Percentiles rank a stretch among this genome's conserved stretches.
phyloP scores from a whole-genome alignment of 2,113 vertebrate species.

The Lamprologus lemairii region DNA sequence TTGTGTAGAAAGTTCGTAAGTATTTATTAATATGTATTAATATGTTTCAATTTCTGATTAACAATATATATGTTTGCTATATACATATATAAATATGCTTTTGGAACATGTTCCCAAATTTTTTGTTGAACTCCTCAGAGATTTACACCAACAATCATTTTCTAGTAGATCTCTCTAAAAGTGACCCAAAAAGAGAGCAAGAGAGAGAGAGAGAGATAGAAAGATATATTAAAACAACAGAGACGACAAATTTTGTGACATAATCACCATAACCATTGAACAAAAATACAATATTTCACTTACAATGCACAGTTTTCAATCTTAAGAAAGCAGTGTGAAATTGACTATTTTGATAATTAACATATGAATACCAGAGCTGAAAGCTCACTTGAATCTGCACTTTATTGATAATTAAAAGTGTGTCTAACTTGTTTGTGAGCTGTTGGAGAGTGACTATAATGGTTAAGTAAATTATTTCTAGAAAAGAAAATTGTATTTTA shows the following conservation, averaged over 20 bases:
- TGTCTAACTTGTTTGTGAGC: neutral
- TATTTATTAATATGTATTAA: conserved; percentile 80
- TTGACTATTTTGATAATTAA: neutral
- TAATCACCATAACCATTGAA: neutral
- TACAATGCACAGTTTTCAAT: neutral
- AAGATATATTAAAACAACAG: neutral
- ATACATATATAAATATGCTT: neutral
- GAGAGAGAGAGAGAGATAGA: neutral
- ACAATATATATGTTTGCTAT: neutral
- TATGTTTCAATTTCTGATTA: conserved; percentile 67
- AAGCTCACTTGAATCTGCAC: neutral
- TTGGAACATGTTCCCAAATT: neutral
- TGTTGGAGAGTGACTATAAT: neutral
- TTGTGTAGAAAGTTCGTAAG: conserved; percentile 31
- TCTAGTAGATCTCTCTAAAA: neutral
- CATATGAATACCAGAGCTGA: conserved; percentile 5
- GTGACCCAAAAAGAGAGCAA: neutral
- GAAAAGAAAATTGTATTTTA: neutral
- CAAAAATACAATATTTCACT: neutral
- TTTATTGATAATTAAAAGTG: neutral
- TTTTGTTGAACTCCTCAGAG: neutral
- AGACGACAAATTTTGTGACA: neutral
- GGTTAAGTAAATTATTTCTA: neutral
- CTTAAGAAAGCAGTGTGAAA: neutral
- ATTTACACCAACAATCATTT: neutral